phyloP scores from a whole-genome alignment of 2,888 invertebrate species.

The Leucozona laternaria region DNA sequence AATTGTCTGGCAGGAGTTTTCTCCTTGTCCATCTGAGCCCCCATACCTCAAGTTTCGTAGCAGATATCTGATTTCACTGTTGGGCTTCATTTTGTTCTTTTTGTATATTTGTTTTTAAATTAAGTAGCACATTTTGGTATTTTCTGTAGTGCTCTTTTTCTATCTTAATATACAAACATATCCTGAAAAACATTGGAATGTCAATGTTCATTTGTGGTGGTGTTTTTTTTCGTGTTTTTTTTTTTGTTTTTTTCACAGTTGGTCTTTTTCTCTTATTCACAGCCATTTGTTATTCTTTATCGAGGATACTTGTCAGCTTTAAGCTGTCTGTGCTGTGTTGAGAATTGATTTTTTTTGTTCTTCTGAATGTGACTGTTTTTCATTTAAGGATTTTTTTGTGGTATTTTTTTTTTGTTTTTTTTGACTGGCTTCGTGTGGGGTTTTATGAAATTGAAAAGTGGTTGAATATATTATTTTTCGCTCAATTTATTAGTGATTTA shows the following conservation, averaged over 20 bases:
- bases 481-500: conserved; percentile 37
- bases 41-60: neutral
- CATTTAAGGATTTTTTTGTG: neutral
- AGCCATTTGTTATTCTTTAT: conserved; percentile 60
- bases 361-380: conserved; percentile 11
- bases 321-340: conserved; percentile 34
- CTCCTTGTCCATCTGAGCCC: neutral
- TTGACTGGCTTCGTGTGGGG: neutral
- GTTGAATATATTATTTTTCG: conserved; percentile 34
- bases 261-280: conserved; percentile 9
- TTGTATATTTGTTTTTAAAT: conserved; percentile 5
- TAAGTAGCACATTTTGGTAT: conserved; percentile 1
- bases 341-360: conserved; percentile 37
- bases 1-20: neutral
- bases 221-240: neutral
- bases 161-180: neutral
- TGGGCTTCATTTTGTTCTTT: neutral
- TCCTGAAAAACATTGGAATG: neutral
- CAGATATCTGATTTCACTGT: neutral
- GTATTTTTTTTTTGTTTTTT: conserved; percentile 3
- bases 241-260: neutral
- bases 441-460: conserved; percentile 40
- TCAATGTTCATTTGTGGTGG: conserved; percentile 12
- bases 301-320: conserved; percentile 55
- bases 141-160: neutral